Base-by-base conservation (phyloP, 2,888 invertebrate species). In the Drosophila pegasa region DNA sequence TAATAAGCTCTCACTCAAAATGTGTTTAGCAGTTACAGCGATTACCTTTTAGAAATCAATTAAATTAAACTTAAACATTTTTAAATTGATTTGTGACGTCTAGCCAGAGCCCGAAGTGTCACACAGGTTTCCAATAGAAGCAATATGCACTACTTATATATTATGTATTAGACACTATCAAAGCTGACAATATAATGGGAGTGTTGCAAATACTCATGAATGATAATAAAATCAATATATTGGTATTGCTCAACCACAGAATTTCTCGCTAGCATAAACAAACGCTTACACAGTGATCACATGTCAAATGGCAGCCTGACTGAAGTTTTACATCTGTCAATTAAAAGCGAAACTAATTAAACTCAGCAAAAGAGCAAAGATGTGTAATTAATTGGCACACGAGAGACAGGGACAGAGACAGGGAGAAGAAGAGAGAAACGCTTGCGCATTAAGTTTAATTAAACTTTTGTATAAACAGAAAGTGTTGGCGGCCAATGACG, bases 311-410 rank as follows among this genome's bases (percentile, higher is more conserved):
- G 64, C 71, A 68, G 71, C 69, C 65, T 50, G 71, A 55, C 71
- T 62, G 50, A 83, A 80, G 84, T 88, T 88, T 82, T 88, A 74
- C 84, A 71, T 64, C 81, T 84, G 78, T 88, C 84, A 88, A 88
- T 85, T 87, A 85, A 75, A 87, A 75, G 67, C 71, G 81, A 85
- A 85, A 85, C 87, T 85, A 85, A 85, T 85, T 85, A 85, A 85
- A 85, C 78, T 85, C 88, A 87, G 81, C 85, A 69, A 71, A 68
- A 82, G 58, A 70, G 72, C 72, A 62, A 70, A 80, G 75, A 78
- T 75, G 78, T 73, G 78, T 87, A 84, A 84, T 84, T 84, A 84
- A 84, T 88, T 84, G 88, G 73, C 78, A 72, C 75, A 80, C 66
- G 43, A 62, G 31, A 60, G 51, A 38, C 14, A 18, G 25, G 35